These are phyloP conservation scores for Halocynthia roretzi DNA, from an alignment of 23 tunicate species.

Conservation along the genomic window DNA sequence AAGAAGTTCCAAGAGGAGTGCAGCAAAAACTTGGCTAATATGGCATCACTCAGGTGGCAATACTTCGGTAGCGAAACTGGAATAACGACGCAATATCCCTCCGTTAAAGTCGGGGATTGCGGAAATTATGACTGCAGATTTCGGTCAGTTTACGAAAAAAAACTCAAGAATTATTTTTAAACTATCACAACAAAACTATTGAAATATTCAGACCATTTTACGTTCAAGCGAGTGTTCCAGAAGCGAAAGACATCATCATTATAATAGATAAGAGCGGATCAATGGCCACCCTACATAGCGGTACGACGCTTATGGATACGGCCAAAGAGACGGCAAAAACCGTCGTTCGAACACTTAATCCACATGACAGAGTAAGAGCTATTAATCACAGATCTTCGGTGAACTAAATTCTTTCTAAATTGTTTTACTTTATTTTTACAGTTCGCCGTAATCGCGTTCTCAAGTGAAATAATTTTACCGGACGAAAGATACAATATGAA, in stretches of 20 bases:
- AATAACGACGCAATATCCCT: constrained; percentile 38
- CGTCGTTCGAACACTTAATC: constrained; percentile 44
- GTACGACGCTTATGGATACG: constrained; percentile 27
- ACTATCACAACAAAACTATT: neutral
- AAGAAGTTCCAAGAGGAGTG: constrained; percentile 31
- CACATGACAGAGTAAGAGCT: constrained; percentile 38
- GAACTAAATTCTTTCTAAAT: neutral
- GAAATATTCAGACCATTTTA: constrained; percentile 55
- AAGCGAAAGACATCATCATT: constrained; percentile 49
- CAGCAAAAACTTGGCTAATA: constrained; percentile 16
- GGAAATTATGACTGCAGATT: constrained; percentile 42
- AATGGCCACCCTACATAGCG: constrained; percentile 16
- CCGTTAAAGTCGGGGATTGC: constrained; percentile 20
- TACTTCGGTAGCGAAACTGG: constrained; percentile 62
- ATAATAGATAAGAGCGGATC: constrained; percentile 69
- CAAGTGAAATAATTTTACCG: neutral
- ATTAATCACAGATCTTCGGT: neutral
- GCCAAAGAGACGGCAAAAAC: constrained; percentile 60
- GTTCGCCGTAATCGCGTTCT: constrained; percentile 33
- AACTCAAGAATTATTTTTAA: neutral
- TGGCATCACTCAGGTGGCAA: constrained; percentile 46
- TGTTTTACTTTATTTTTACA: neutral
- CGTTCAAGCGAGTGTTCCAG: constrained; percentile 58
- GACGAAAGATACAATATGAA: neutral
- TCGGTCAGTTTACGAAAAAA: constrained; percentile 23